These are phyloP conservation scores for Anarrhichthys ocellatus DNA, from an alignment of 2,113 vertebrate species.

Conservation along the genomic window DNA sequence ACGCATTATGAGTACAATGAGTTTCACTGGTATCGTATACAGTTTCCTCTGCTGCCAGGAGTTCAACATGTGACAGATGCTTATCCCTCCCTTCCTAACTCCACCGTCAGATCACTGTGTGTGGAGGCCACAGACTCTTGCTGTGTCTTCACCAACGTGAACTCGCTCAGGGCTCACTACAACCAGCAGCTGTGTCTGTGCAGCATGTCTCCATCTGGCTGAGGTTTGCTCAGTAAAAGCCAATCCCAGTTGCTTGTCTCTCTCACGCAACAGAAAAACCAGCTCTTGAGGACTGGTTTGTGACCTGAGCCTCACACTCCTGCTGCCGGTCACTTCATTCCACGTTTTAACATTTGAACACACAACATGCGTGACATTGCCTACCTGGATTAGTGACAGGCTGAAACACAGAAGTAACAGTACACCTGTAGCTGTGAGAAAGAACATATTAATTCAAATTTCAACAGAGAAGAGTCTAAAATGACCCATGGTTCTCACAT, in stretches of 20 bases:
- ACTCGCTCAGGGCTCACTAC: slow-evolving; percentile 16
- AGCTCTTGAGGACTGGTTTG: background rate
- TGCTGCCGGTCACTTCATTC: slow-evolving; percentile 10
- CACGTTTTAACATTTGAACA: slow-evolving; percentile 16
- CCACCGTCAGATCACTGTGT: slow-evolving; percentile 25
- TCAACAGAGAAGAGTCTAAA: background rate
- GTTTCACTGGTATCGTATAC: too few relatives aligned
- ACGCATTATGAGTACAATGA: too few relatives aligned
- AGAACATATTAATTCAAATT: background rate
- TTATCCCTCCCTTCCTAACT: slow-evolving; percentile 1
- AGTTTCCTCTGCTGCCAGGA: background rate
- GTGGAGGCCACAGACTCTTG: slow-evolving; percentile 41
- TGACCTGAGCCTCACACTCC: slow-evolving; percentile 24
- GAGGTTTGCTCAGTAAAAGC: slow-evolving; percentile 53
- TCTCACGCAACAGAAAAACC: slow-evolving; percentile 18
- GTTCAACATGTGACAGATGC: slow-evolving; percentile 45
- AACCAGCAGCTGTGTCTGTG: slow-evolving; percentile 24
- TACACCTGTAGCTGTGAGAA: background rate
- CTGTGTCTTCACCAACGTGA: too few relatives aligned
- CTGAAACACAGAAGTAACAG: background rate
- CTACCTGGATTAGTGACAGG: background rate
- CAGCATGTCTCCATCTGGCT: slow-evolving; percentile 58
- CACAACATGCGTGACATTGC: background rate
- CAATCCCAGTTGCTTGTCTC: slow-evolving; percentile 45
- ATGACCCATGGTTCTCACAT: background rate